These are phyloP conservation scores for Beris morrisii DNA, from an alignment of 2,888 invertebrate species.

Conservation along the genomic window DNA sequence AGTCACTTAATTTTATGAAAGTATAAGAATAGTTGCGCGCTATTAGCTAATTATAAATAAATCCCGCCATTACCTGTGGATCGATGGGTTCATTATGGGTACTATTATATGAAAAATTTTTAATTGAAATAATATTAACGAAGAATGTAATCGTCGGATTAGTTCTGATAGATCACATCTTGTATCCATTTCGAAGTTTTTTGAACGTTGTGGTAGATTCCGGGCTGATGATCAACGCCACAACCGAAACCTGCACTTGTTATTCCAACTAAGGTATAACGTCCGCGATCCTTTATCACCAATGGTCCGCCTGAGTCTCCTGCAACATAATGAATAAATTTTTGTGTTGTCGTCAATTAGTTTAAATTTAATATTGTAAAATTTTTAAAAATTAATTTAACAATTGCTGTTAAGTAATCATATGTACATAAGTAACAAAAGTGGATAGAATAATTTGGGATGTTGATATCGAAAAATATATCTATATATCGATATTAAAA, in stretches of 20 bases:
- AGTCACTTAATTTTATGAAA: slow-evolving; percentile 6
- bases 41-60: neutral
- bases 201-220: slow-evolving; percentile 81
- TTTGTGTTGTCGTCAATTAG: too few species aligned
- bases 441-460: too few species aligned
- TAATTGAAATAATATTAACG: neutral
- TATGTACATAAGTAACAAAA: neutral
- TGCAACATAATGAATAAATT: slow-evolving; percentile 45
- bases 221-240: slow-evolving; percentile 82
- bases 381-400: too few species aligned
- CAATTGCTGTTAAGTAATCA: neutral
- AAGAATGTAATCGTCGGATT: neutral
- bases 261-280: slow-evolving; percentile 78
- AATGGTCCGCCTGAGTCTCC: slow-evolving; percentile 82
- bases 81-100: slow-evolving; percentile 11
- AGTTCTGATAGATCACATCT: slow-evolving; percentile 56
- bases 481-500: too few species aligned
- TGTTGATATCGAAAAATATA: too few species aligned
- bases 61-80: slow-evolving; percentile 13
- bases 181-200: slow-evolving; percentile 71
- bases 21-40: neutral
- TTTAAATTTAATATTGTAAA: too few species aligned
- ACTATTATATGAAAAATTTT: neutral
- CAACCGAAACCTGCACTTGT: slow-evolving; percentile 86
- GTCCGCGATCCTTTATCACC: slow-evolving; percentile 68